A percentile compares a stretch with the other conserved stretches of the same genome.
phyloP scores from a whole-genome alignment of 2,888 invertebrate genomes.

The Lasioglossum lativentre region DNA sequence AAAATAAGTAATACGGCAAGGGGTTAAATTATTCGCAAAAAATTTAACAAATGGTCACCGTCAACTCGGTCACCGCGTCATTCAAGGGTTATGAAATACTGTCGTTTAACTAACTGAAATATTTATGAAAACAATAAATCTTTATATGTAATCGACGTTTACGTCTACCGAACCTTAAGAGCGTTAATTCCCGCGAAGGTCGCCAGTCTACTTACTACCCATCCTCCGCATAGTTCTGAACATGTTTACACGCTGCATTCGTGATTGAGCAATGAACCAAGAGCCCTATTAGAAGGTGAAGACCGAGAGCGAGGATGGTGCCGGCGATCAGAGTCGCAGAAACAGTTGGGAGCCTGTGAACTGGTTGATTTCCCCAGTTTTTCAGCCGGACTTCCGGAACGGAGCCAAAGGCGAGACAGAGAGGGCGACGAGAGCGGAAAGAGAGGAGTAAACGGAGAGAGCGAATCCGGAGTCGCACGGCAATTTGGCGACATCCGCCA shows the following conservation, averaged over 20 bases:
- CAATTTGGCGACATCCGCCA: conserved; percentile 83
- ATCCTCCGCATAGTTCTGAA: not conserved
- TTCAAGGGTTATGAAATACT: too few relatives aligned
- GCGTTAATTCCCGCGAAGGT: not conserved
- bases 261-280: not conserved
- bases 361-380: conserved; percentile 47
- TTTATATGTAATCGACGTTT: not conserved
- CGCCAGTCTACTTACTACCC: not conserved
- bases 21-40: too few relatives aligned
- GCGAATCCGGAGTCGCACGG: conserved; percentile 82
- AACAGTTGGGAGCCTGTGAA: not conserved
- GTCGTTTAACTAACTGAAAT: not conserved
- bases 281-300: not conserved
- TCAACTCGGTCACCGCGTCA: too few relatives aligned
- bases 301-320: too few relatives aligned
- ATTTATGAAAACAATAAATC: not conserved
- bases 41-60: too few relatives aligned
- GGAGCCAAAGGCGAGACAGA: conserved; percentile 36
- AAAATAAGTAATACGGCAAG: too few relatives aligned
- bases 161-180: not conserved
- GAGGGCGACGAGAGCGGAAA: conserved; percentile 37
- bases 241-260: not conserved
- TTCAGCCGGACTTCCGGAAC: conserved; percentile 67
- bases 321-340: not conserved
- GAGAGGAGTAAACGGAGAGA: conserved; percentile 56